phyloP scores from a whole-genome alignment of 2,888 invertebrate species.

The Baronia brevicornis region DNA sequence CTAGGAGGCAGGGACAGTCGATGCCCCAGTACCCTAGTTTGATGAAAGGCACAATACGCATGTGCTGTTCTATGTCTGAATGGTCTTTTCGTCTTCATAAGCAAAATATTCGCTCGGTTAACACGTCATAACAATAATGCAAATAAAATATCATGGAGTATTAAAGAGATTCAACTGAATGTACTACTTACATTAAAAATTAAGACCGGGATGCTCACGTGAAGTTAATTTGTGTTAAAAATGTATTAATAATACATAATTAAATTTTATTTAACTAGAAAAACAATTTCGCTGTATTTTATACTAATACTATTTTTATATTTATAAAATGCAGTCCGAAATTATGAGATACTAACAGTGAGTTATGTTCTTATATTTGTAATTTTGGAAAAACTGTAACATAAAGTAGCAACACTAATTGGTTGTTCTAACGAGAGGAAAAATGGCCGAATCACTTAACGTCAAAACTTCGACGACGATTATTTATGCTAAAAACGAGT shows the following conservation, averaged over 20 bases:
- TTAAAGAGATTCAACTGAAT: background rate
- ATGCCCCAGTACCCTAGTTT: constrained; percentile 63
- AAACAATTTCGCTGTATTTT: no score
- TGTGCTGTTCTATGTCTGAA: constrained; percentile 40
- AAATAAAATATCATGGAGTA: constrained; percentile 1
- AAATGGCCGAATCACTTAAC: constrained; percentile 62
- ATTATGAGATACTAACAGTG: no score
- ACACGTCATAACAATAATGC: constrained; percentile 19
- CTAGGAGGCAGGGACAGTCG: constrained; percentile 49
- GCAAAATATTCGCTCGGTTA: constrained; percentile 18
- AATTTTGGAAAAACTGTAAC: background rate
- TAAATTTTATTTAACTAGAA: no score
- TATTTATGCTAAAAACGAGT: constrained; percentile 51
- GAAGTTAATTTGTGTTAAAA: no score
- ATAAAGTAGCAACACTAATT: constrained; percentile 44
- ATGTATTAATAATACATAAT: no score
- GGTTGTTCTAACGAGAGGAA: constrained; percentile 52
- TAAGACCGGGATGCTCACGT: no score
- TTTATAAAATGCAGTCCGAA: background rate
- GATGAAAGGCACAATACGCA: constrained; percentile 38
- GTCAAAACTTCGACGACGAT: constrained; percentile 60
- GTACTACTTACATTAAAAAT: background rate
- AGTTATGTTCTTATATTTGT: background rate
- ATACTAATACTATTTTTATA: no score
- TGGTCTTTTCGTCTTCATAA: constrained; percentile 28